Base-by-base conservation (phyloP, 2,113 vertebrate genomes). In the Clinocottus analis region DNA sequence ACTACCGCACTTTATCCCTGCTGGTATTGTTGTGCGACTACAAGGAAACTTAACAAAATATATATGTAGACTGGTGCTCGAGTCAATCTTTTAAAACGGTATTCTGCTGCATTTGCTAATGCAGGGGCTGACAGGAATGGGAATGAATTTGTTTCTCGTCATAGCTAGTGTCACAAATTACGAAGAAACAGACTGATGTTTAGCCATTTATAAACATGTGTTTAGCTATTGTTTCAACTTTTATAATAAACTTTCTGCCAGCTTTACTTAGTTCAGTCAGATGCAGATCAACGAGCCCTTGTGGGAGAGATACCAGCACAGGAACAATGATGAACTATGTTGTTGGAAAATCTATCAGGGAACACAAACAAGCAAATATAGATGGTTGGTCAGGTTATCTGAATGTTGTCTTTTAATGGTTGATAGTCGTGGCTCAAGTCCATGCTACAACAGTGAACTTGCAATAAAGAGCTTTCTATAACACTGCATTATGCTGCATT, bases 21-120 rank as follows among this genome's bases (percentile, higher is more conserved):
- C 71, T 76, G 79, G 75, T 56, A 7, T 27, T 77, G 4, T 33
- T 71, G 73, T 56, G 77, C 16, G 58, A 78, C 49, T 75, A 43
- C 73, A 80, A 53, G 21, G 60, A 53, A 51, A n/a, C n/a, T 51
- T 7, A 7, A 2, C 3, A 10, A 19, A 55, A 7, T 23, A 31
- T 31, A 41, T 13, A 25, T 29, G 4, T 33, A 25, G 7, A 23
- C 14, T 6, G 43, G 0, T 39, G 55, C 11, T 3, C 31, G 23
- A 25, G 5, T 5, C 12, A 10, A 25, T 55, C 0, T 5, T 8
- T 49, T 49, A 3, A 23, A 25, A 25, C 23, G 3, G 51, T 25
- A 25, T 55, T 51, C 7, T 25, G 51, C 13, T 55, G 51, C 51
- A 53, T 55, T 55, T 53, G n/a, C 12, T 13, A 23, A 23, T 53